Conservation (phyloP, 2,113 vertebrate genomes). For the Cyanoramphus novaezelandiae region DNA sequence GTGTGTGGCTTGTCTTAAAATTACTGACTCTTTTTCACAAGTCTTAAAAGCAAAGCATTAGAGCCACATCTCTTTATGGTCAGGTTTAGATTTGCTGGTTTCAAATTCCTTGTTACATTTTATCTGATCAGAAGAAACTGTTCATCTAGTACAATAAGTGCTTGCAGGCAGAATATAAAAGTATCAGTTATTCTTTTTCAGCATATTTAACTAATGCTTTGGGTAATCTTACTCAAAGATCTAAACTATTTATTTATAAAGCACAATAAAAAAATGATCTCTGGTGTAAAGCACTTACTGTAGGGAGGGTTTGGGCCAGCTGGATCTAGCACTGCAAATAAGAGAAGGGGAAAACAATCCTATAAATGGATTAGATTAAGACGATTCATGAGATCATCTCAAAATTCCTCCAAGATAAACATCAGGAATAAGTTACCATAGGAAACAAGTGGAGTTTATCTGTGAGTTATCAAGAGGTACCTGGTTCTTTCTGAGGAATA, state of each 20-base stretch:
- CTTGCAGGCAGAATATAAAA: not conserved
- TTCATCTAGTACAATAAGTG: not conserved
- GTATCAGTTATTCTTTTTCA: not conserved
- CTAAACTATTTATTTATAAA: conserved; percentile 45
- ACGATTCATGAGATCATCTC: conserved; percentile 36
- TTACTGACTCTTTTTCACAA: not conserved
- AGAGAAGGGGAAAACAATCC: conserved; percentile 2
- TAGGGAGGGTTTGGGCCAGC: not conserved
- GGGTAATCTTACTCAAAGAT: conserved; percentile 24
- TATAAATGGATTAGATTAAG: conserved; percentile 45
- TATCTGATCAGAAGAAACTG: not conserved
- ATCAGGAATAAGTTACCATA: not conserved
- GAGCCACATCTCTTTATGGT: not conserved
- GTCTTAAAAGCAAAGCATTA: not conserved
- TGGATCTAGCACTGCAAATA: not conserved
- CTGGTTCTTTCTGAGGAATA: not conserved
- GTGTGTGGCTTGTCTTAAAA: not conserved
- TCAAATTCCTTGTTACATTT: not conserved
- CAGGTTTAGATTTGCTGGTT: not conserved
- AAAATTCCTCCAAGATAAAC: conserved; percentile 45
- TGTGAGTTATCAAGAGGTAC: not conserved
- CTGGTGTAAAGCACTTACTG: conserved; percentile 30
- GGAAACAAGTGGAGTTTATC: not conserved
- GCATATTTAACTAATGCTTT: not conserved
- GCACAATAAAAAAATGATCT: not conserved